Evolutionary conservation across 2,113 vertebrate species (phyloP).

Genomic region (Hippopotamus amphibius): DNA sequence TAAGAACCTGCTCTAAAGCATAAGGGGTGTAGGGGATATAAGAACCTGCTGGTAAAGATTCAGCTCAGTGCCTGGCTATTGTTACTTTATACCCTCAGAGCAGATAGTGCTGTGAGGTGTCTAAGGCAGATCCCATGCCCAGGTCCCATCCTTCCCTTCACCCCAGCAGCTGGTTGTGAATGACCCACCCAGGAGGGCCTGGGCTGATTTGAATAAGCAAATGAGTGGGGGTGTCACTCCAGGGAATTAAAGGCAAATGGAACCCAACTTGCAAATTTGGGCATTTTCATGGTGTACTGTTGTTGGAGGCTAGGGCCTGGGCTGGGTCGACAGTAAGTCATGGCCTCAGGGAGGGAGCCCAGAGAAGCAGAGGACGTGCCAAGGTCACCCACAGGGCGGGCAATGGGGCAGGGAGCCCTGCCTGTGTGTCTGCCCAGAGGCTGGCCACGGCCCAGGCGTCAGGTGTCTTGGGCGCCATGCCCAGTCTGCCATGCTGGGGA

Average conservation of each 20-base stretch:
- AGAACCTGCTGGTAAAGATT: neutral
- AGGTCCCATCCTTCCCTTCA: neutral
- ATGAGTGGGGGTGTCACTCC: neutral
- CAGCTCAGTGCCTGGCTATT: neutral
- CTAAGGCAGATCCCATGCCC: neutral
- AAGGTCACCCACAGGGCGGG: constrained; percentile 58
- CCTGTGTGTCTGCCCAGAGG: neutral
- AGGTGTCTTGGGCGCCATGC: constrained; percentile 34
- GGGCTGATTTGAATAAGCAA: constrained; percentile 69
- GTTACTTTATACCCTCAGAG: neutral
- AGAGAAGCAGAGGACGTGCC: constrained; percentile 12
- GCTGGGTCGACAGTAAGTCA: neutral
- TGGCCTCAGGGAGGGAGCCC: neutral
- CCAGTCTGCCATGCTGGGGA: neutral
- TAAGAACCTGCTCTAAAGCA: neutral
- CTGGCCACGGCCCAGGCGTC: constrained; percentile 9
- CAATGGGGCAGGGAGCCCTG: neutral
- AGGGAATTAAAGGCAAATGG: constrained; percentile 63
- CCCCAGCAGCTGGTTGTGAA: neutral
- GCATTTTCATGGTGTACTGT: constrained; percentile 34
- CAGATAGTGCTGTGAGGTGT: neutral
- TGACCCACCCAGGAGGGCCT: neutral
- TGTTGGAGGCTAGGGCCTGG: neutral
- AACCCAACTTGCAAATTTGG: constrained; percentile 72
- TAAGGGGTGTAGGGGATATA: neutral